These are phyloP conservation scores for Psilanteris sp. DNA, from an alignment of 1,140 invertebrate genomes.

Conservation along the genomic window DNA sequence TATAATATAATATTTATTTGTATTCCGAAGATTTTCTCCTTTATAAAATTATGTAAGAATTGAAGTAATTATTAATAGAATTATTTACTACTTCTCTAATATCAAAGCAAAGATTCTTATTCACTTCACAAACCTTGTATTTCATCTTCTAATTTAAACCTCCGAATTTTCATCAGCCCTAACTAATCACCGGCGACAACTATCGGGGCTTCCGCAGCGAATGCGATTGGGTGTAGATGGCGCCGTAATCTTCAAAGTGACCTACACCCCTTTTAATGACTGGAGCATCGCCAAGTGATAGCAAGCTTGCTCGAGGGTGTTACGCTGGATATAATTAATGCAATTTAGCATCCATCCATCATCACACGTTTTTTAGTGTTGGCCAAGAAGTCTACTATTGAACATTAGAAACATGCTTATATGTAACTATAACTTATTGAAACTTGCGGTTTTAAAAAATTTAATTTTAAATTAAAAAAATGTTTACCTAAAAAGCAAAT, in stretches of 20 bases:
- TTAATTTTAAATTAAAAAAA: too few relatives aligned
- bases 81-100: background rate
- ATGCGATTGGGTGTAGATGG: slow-evolving; percentile 51
- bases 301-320: slow-evolving; percentile 65
- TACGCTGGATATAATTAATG: slow-evolving; percentile 80
- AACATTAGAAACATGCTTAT: slow-evolving; percentile 31
- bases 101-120: slow-evolving; percentile 2
- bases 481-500: too few relatives aligned
- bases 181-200: slow-evolving; percentile 50
- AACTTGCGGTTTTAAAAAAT: too few relatives aligned
- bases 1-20: too few relatives aligned
- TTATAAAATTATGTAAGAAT: too few relatives aligned
- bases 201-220: slow-evolving; percentile 22
- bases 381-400: slow-evolving; percentile 70
- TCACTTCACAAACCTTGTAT: background rate
- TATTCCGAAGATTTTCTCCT: too few relatives aligned
- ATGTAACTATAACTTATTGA: slow-evolving; percentile 15
- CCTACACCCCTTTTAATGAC: slow-evolving; percentile 66
- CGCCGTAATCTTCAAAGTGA: slow-evolving; percentile 75
- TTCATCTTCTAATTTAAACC: slow-evolving; percentile 24
- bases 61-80: background rate
- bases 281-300: slow-evolving; percentile 64
- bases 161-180: slow-evolving; percentile 22
- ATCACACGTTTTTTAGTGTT: slow-evolving; percentile 79
- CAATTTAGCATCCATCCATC: slow-evolving; percentile 80